Conservation (phyloP, 2,113 vertebrate species). For the Marmota monax region DNA sequence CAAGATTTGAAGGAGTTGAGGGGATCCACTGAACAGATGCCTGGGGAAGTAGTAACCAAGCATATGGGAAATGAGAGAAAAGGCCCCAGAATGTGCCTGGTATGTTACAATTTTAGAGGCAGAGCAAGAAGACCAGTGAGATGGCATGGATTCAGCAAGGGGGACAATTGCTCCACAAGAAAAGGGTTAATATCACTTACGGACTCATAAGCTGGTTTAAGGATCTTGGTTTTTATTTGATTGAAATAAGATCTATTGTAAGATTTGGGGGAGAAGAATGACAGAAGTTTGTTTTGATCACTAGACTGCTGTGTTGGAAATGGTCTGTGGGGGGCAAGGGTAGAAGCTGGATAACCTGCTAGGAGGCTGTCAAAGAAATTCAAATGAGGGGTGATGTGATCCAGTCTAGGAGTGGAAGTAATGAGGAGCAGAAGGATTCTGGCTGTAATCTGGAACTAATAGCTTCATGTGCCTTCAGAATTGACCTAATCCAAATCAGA, state of each 20-base stretch:
- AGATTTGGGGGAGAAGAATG: background rate
- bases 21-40: background rate
- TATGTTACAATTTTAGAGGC: background rate
- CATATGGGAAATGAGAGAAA: background rate
- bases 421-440: background rate
- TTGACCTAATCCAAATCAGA: background rate
- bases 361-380: background rate
- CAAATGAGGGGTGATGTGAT: background rate
- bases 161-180: background rate
- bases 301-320: background rate
- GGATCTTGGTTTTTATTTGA: background rate
- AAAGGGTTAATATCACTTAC: background rate
- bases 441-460: background rate
- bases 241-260: constrained; percentile 7
- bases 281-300: background rate
- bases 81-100: background rate
- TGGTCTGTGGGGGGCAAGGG: background rate
- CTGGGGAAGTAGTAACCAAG: background rate
- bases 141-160: background rate
- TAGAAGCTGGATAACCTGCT: background rate
- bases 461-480: background rate
- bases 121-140: background rate
- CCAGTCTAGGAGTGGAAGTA: background rate
- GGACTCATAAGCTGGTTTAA: background rate
- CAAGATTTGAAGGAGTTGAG: background rate